Evolutionary conservation across 2,113 vertebrate species (phyloP).

Genomic region (Lathamus discolor): DNA sequence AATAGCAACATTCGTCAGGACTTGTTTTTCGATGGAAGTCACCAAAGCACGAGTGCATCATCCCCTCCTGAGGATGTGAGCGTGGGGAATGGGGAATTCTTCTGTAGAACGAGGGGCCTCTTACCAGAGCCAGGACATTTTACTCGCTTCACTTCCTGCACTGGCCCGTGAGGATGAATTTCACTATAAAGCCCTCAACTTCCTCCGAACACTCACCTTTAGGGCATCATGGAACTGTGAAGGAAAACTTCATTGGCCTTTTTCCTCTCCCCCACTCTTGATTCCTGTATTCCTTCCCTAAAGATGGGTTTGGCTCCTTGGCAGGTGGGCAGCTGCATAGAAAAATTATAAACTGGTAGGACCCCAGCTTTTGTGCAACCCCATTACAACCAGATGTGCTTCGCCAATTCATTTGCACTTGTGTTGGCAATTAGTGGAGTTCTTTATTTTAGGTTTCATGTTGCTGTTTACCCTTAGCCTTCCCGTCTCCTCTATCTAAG

Average conservation of each 20-base stretch:
- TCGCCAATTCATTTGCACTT: not conserved
- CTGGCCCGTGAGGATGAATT: conserved; percentile 33
- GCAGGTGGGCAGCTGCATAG: accelerated
- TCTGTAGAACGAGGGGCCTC: no score
- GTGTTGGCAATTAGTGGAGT: no score
- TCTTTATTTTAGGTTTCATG: not conserved
- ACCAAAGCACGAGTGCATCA: accelerated
- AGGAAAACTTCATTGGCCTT: not conserved
- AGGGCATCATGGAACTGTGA: not conserved
- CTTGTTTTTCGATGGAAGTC: not conserved
- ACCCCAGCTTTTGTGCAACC: not conserved
- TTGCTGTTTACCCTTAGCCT: not conserved
- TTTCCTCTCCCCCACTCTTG: not conserved
- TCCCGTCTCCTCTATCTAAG: not conserved
- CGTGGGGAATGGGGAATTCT: not conserved
- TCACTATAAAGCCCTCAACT: conserved; percentile 35
- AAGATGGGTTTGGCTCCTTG: not conserved
- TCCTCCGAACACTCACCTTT: not conserved
- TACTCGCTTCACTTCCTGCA: conserved; percentile 1
- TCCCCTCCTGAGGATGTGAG: not conserved
- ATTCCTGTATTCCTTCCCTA: not conserved
- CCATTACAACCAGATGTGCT: accelerated
- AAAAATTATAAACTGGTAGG: accelerated
- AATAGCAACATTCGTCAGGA: accelerated
- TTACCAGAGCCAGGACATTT: not conserved